A percentile compares a stretch with the other conserved stretches of the same genome.
phyloP scores from a whole-genome alignment of 2,113 vertebrate species.

The Corythaixoides concolor region DNA sequence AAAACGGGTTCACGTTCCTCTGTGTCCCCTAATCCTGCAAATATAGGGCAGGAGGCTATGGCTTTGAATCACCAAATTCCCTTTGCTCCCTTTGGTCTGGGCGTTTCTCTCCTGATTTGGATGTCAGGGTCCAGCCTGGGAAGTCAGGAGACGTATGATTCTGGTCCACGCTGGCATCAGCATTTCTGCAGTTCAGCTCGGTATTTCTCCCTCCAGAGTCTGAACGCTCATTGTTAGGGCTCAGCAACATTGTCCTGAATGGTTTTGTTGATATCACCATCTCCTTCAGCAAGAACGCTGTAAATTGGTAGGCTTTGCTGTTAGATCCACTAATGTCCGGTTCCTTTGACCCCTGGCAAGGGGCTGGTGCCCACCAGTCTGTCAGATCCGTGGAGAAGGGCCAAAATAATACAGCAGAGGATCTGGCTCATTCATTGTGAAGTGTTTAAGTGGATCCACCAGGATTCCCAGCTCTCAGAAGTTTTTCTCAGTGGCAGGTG shows the following conservation, averaged over 20 bases:
- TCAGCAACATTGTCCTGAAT: neutral
- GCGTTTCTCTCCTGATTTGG: neutral
- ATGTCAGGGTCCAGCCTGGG: neutral
- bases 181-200: neutral
- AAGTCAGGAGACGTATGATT: neutral
- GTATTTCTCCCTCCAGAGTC: neutral
- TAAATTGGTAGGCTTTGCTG: neutral
- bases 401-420: neutral
- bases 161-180: accelerated
- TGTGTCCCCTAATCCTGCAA: neutral
- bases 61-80: neutral
- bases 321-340: neutral
- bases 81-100: neutral
- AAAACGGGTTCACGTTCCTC: accelerated
- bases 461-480: neutral
- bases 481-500: neutral
- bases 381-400: neutral
- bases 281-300: neutral
- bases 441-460: accelerated
- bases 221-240: neutral
- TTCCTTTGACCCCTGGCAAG: neutral
- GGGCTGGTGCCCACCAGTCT: neutral
- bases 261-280: accelerated
- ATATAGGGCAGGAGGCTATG: neutral
- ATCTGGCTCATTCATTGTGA: neutral